Percentiles rank a stretch among this genome's conserved stretches.
Evolutionary conservation across 2,888 invertebrate species (phyloP).

Genomic region (Sphaerophoria taeniata): DNA sequence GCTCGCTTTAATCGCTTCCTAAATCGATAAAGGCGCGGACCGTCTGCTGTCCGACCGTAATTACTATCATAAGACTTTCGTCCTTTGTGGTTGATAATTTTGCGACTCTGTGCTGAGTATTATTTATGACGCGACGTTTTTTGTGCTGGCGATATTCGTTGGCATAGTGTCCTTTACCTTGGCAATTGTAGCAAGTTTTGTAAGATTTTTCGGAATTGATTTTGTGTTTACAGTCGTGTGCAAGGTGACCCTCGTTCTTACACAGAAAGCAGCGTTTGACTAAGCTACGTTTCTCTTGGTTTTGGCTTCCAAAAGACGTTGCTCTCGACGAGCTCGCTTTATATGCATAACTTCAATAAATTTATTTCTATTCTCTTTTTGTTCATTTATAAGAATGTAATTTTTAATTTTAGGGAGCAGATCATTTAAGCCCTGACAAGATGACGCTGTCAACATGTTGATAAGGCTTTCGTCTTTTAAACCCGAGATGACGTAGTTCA

Average conservation of each 20-base stretch:
- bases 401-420: background rate
- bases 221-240: background rate
- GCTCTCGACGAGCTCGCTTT: background rate
- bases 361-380: background rate
- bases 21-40: conserved; percentile 10
- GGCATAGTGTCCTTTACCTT: background rate
- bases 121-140: background rate
- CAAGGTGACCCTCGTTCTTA: background rate
- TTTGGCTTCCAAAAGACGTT: too few relatives aligned
- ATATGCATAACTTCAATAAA: background rate
- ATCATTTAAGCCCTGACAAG: background rate
- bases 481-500: background rate
- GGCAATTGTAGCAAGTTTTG: conserved; percentile 27
- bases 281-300: background rate
- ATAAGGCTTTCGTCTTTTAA: conserved; percentile 10
- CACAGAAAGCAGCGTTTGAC: background rate
- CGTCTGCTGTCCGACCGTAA: background rate
- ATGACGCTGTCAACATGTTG: conserved; percentile 10
- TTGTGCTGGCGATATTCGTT: conserved; percentile 7
- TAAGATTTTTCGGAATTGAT: background rate
- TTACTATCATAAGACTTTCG: conserved; percentile 5
- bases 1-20: conserved; percentile 7
- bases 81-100: conserved; percentile 3
- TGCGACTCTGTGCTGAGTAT: background rate
- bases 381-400: background rate